phyloP scores from a whole-genome alignment of 1,140 invertebrate species.

The Linepithema humile region DNA sequence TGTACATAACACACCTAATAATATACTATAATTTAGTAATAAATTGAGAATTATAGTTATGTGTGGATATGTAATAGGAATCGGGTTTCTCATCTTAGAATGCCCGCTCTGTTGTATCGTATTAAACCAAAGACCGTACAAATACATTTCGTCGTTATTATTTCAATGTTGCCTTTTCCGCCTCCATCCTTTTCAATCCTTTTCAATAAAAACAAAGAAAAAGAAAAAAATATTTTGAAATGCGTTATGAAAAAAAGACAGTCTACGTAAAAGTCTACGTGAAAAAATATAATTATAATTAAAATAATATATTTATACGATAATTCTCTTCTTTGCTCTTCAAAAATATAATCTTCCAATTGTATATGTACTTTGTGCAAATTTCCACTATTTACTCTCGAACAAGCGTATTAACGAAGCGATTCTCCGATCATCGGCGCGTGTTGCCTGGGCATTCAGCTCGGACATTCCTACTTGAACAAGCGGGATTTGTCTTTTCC shows the following conservation, averaged over 20 bases:
- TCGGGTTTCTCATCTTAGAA: slow-evolving; percentile 60
- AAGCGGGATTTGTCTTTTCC: slow-evolving; percentile 67
- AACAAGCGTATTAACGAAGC: slow-evolving; percentile 15
- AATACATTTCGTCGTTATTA: slow-evolving; percentile 44
- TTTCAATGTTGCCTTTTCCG: neutral
- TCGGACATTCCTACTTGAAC: slow-evolving; percentile 29
- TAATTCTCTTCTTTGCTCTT: neutral
- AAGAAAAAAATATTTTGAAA: neutral
- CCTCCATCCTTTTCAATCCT: neutral
- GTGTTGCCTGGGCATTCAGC: slow-evolving; percentile 15
- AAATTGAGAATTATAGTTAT: slow-evolving; percentile 68
- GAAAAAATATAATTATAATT: too few relatives aligned
- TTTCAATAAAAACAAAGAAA: neutral
- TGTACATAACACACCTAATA: slow-evolving; percentile 72
- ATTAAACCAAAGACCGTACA: slow-evolving; percentile 82
- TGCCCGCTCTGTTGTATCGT: slow-evolving; percentile 77
- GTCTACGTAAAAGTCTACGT: too few relatives aligned
- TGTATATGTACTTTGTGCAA: neutral
- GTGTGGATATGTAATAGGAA: slow-evolving; percentile 76
- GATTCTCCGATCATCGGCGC: slow-evolving; percentile 35
- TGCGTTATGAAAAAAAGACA: too few relatives aligned
- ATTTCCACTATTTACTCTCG: slow-evolving; percentile 10
- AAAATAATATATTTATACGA: neutral
- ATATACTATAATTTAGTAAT: slow-evolving; percentile 60
- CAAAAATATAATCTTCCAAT: neutral